Evolutionary conservation across 1,140 invertebrate species (phyloP).

Genomic region (Thaumetopoea pityocampa): DNA sequence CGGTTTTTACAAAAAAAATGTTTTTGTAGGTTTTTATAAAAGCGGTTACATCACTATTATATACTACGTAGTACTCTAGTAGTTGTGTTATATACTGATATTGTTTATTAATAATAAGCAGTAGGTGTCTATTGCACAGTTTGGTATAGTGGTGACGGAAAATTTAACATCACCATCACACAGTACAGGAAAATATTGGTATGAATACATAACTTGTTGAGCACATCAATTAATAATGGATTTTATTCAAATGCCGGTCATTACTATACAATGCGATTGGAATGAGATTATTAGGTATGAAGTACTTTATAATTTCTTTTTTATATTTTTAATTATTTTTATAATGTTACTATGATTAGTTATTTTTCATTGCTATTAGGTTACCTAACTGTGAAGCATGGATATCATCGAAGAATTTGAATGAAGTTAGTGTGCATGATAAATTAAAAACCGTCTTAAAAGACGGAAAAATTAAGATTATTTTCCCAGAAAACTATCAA

Average conservation of each 20-base stretch:
- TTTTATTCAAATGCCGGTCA: conserved; percentile 44
- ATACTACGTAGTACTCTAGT: no score
- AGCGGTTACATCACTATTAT: no score
- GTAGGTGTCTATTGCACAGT: no score
- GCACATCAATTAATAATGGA: conserved; percentile 12
- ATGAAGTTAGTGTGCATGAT: conserved; percentile 59
- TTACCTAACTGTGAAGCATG: conserved; percentile 59
- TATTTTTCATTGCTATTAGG: conserved; percentile 35
- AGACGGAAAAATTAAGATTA: conserved; percentile 62
- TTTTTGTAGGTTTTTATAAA: no score
- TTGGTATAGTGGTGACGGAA: no score
- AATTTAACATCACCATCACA: no score
- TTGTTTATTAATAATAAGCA: no score
- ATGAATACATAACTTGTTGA: background rate
- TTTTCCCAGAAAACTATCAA: conserved; percentile 50
- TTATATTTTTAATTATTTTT: conserved; percentile 2
- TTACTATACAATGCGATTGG: conserved; percentile 72
- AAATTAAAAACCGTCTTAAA: conserved; percentile 46
- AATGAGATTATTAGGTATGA: conserved; percentile 64
- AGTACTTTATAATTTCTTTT: background rate
- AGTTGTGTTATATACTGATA: no score
- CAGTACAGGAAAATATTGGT: no score
- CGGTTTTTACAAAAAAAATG: no score
- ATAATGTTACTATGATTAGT: conserved; percentile 4
- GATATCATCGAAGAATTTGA: conserved; percentile 67